phyloP scores from a whole-genome alignment of 2,888 invertebrate genomes.

The Latrodectus hesperus region DNA sequence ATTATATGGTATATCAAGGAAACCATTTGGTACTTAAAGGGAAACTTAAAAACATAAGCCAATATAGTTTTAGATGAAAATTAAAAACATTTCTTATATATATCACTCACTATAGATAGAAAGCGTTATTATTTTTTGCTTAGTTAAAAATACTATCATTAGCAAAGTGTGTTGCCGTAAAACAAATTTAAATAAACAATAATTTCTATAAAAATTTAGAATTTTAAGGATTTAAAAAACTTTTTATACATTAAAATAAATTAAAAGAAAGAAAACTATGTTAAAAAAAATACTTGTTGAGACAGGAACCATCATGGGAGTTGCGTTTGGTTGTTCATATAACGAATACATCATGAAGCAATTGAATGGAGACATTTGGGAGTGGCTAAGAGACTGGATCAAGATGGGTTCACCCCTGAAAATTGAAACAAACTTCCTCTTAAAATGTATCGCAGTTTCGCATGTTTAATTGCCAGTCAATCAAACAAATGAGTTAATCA shows the following conservation, averaged over 20 bases:
- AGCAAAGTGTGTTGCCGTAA: background rate
- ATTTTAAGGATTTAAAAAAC: background rate
- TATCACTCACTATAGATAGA: background rate
- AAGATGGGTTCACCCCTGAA: slow-evolving; percentile 26
- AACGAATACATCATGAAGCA: slow-evolving; percentile 60
- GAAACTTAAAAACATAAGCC: too few relatives aligned
- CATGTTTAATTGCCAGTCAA: too few relatives aligned
- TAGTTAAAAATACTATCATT: background rate
- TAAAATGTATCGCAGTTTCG: too few relatives aligned
- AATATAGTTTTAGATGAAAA: too few relatives aligned
- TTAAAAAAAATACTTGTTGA: slow-evolving; percentile 43
- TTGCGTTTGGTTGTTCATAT: slow-evolving; percentile 29
- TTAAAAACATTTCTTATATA: background rate
- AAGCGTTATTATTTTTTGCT: background rate
- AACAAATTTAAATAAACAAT: background rate
- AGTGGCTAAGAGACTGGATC: slow-evolving; percentile 42
- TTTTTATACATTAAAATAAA: background rate
- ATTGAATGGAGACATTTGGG: slow-evolving; percentile 40
- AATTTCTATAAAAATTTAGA: background rate
- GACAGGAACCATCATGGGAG: slow-evolving; percentile 25
- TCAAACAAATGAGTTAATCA: too few relatives aligned
- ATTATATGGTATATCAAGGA: too few relatives aligned
- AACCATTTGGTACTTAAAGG: too few relatives aligned
- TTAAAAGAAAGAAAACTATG: background rate
- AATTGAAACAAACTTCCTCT: background rate